Conservation (phyloP, 2,113 vertebrate genomes). For the Herpetotheres cachinnans region DNA sequence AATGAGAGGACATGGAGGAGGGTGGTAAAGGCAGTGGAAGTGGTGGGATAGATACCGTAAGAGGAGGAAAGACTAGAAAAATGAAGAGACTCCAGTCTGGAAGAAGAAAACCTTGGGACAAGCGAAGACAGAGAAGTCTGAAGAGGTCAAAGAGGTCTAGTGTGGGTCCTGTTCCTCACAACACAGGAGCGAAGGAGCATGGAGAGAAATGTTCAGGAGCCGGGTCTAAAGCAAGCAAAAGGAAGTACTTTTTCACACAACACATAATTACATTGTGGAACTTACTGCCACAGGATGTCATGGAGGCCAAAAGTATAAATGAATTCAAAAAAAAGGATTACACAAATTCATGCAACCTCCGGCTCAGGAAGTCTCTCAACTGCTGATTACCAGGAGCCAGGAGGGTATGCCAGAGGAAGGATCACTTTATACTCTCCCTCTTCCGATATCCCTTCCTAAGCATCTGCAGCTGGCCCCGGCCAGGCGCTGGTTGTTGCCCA, state of each 20-base stretch:
- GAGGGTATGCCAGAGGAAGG: constrained; percentile 28
- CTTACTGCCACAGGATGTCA: constrained; percentile 38
- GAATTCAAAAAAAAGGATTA: constrained; percentile 23
- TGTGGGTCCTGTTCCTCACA: background rate
- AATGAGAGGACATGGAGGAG: background rate
- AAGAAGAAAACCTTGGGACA: background rate
- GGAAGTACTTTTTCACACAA: constrained; percentile 51
- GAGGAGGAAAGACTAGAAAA: background rate
- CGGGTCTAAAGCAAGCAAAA: background rate
- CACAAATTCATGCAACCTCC: constrained; percentile 24
- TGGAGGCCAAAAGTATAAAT: constrained; percentile 53
- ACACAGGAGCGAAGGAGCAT: accelerated
- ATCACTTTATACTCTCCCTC: constrained; percentile 45
- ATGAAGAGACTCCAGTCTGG: background rate
- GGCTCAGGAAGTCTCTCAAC: constrained; percentile 41
- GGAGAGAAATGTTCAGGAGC: background rate
- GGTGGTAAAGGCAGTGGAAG: background rate
- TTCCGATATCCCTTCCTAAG: constrained; percentile 35
- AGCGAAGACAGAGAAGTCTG: background rate
- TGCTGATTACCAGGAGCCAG: background rate
- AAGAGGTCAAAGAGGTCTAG: background rate
- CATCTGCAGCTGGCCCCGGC: constrained; percentile 15
- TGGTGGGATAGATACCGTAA: background rate
- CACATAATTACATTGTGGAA: constrained; percentile 47
- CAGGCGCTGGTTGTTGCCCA: background rate